Conservation (phyloP, 2,797 vertebrate species). For the Gallirallus australis region DNA sequence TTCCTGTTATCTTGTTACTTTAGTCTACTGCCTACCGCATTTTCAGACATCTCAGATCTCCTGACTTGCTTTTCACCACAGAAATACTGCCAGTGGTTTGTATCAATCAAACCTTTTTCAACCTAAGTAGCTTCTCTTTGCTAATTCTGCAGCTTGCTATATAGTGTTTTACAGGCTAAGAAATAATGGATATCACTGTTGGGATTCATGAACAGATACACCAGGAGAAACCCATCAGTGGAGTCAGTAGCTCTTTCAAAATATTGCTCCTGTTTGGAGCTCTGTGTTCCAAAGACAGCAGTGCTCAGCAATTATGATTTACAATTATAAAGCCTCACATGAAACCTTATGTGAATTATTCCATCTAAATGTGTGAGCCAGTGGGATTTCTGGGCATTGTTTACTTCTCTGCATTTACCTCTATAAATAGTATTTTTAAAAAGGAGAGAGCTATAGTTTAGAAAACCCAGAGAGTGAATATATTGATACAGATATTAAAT, state of each 20-base stretch:
- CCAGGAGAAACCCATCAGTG: neutral
- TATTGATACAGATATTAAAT: neutral
- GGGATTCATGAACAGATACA: neutral
- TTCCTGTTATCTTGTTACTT: neutral
- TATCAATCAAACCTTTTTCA: neutral
- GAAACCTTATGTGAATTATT: neutral
- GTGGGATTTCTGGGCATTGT: neutral
- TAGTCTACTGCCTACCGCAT: rapidly evolving
- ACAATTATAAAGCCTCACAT: neutral
- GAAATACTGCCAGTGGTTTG: neutral
- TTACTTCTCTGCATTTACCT: neutral
- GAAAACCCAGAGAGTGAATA: neutral
- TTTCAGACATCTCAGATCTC: neutral
- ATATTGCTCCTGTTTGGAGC: neutral
- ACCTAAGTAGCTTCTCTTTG: neutral
- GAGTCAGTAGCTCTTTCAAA: neutral
- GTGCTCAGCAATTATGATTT: neutral
- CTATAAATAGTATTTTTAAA: neutral
- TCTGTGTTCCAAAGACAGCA: neutral
- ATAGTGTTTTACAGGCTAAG: neutral
- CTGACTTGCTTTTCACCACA: neutral
- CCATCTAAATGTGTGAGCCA: neutral
- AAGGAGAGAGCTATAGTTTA: neutral
- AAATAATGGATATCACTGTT: neutral
- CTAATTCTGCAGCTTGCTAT: neutral